Conservation (phyloP, 2,888 invertebrate genomes). For the Gonocerus acuteangulatus region DNA sequence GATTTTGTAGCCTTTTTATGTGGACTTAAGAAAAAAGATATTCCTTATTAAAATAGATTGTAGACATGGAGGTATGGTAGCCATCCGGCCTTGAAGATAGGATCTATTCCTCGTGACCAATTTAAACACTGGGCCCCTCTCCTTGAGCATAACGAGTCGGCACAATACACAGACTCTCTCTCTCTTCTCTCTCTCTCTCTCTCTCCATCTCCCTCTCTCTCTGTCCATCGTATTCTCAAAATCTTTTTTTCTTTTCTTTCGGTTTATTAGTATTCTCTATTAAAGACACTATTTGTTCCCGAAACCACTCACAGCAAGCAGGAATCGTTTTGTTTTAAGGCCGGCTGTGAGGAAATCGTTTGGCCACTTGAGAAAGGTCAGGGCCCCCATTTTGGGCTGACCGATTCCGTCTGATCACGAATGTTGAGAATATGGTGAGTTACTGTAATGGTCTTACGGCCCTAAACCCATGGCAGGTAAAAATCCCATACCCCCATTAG, state of each 20-base stretch:
- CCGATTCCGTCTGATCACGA: slow-evolving; percentile 1
- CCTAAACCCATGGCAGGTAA: too few species aligned
- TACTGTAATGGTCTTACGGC: too few species aligned
- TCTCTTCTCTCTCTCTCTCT: not conserved
- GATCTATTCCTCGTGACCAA: slow-evolving; percentile 16
- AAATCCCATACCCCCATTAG: too few species aligned
- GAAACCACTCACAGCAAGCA: too few species aligned
- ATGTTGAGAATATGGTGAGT: not conserved
- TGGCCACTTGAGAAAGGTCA: not conserved
- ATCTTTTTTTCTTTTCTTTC: too few species aligned
- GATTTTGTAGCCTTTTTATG: too few species aligned
- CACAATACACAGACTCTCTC: not conserved
- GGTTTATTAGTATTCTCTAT: too few species aligned
- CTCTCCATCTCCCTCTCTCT: not conserved
- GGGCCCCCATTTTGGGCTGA: not conserved
- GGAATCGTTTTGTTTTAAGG: slow-evolving; percentile 3
- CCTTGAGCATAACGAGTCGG: slow-evolving; percentile 13
- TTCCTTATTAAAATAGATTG: not conserved
- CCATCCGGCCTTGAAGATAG: slow-evolving; percentile 5
- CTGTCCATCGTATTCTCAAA: too few species aligned
- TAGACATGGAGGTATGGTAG: not conserved
- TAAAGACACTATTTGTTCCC: too few species aligned
- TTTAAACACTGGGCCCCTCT: slow-evolving; percentile 9
- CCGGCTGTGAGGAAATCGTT: not conserved
- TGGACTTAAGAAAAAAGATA: too few species aligned